phyloP scores from a whole-genome alignment of 2,888 invertebrate genomes.

The Synanthedon myopaeformis region DNA sequence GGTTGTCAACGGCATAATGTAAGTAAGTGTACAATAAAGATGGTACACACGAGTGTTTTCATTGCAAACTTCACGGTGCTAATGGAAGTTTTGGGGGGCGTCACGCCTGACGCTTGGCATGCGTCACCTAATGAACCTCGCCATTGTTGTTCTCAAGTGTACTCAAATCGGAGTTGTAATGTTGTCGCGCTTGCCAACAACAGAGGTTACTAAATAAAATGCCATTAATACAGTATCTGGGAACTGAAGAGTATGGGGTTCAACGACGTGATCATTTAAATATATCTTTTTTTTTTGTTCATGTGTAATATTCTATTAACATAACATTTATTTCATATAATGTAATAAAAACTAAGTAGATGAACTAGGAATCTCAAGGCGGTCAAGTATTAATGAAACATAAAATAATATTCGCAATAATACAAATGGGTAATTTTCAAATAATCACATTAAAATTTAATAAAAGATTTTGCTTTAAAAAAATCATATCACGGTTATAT shows the following conservation, averaged over 20 bases:
- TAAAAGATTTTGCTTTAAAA: too few relatives aligned
- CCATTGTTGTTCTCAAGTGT: conserved; percentile 58
- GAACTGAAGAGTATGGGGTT: conserved; percentile 1
- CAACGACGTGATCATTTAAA: not conserved
- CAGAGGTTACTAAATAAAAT: conserved; percentile 32
- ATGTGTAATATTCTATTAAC: too few relatives aligned
- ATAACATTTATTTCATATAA: too few relatives aligned
- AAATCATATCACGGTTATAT: too few relatives aligned
- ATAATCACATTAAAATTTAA: too few relatives aligned
- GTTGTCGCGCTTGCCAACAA: conserved; percentile 27
- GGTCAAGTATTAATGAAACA: too few relatives aligned
- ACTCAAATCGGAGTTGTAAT: conserved; percentile 49
- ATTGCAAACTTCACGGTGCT: conserved; percentile 48
- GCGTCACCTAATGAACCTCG: conserved; percentile 61
- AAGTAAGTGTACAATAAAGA: conserved; percentile 54
- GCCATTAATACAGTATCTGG: conserved; percentile 28
- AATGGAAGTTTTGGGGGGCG: conserved; percentile 51
- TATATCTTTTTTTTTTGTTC: too few relatives aligned
- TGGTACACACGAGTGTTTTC: conserved; percentile 55
- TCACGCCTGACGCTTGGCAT: conserved; percentile 58
- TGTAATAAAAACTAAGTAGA: too few relatives aligned
- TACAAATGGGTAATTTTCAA: too few relatives aligned
- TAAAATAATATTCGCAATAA: too few relatives aligned
- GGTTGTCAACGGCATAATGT: conserved; percentile 61
- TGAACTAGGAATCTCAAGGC: too few relatives aligned